phyloP scores from a whole-genome alignment of 1,140 invertebrate genomes.

The Mycetomoellerius zeteki region DNA sequence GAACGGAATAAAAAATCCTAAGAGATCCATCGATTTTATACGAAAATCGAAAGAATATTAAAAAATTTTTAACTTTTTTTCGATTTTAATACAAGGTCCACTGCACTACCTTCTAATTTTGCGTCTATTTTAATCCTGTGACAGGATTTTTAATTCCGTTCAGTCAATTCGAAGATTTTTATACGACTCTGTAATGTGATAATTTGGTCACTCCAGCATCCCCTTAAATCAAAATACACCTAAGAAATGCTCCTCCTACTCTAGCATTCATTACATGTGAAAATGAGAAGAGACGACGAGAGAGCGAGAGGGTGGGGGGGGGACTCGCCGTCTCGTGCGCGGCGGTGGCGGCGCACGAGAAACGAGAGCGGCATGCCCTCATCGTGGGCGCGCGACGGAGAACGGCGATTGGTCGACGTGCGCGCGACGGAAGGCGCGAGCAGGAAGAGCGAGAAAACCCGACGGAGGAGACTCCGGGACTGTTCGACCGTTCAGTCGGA shows the following conservation, averaged over 20 bases:
- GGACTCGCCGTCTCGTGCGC: background rate
- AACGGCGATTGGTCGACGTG: constrained; percentile 58
- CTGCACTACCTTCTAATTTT: too few relatives aligned
- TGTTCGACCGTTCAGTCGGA: constrained; percentile 83
- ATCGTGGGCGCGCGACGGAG: constrained; percentile 66
- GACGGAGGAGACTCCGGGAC: constrained; percentile 72
- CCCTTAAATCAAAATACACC: constrained; percentile 15
- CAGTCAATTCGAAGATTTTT: too few relatives aligned
- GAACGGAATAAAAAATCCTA: too few relatives aligned
- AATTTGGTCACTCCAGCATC: too few relatives aligned
- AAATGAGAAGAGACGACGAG: constrained; percentile 37
- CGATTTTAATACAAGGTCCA: too few relatives aligned
- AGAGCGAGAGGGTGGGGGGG: constrained; percentile 10
- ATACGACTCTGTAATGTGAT: too few relatives aligned
- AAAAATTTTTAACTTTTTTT: too few relatives aligned
- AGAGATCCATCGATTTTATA: too few relatives aligned
- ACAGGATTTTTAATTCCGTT: too few relatives aligned
- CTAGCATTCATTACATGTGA: constrained; percentile 2
- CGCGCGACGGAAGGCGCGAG: constrained; percentile 68
- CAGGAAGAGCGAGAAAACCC: constrained; percentile 79
- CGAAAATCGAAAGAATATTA: too few relatives aligned
- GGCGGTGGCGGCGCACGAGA: constrained; percentile 37
- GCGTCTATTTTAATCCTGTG: too few relatives aligned
- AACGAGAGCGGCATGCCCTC: constrained; percentile 47
- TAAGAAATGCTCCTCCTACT: background rate